A percentile compares a stretch with the other conserved stretches of the same genome.
phyloP scores from a whole-genome alignment of 2,797 vertebrate species.

The Myotis daubentonii region DNA sequence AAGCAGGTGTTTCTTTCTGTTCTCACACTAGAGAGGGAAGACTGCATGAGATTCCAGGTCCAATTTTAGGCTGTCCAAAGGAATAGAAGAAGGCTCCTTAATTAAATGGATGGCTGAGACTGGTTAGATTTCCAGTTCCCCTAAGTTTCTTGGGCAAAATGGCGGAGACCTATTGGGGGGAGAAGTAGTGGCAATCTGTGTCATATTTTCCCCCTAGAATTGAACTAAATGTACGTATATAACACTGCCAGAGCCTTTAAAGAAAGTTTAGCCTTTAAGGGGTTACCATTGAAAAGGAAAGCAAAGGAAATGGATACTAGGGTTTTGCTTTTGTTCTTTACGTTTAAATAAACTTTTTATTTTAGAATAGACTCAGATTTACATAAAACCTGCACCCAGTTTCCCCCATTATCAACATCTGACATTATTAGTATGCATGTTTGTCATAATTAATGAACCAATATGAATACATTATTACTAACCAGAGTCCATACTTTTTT shows the following conservation, averaged over 20 bases:
- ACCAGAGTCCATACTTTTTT: background rate
- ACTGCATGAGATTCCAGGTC: background rate
- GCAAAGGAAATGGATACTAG: background rate
- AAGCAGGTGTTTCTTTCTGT: background rate
- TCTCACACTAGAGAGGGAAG: background rate
- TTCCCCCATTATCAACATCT: background rate
- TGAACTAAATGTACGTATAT: background rate
- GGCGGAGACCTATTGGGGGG: background rate
- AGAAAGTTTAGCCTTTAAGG: background rate
- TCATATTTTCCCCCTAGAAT: background rate
- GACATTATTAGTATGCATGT: background rate
- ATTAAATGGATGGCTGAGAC: background rate
- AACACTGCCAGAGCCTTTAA: background rate
- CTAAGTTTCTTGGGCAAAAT: slow-evolving; percentile 5
- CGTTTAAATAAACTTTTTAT: background rate
- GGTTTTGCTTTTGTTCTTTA: background rate
- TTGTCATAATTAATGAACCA: background rate
- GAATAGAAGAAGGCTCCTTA: background rate
- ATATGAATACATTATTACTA: background rate
- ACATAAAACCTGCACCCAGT: background rate
- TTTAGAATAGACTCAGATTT: slow-evolving; percentile 34
- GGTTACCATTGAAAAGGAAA: background rate
- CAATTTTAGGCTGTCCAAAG: background rate
- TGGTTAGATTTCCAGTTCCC: slow-evolving; percentile 6
- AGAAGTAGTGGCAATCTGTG: background rate